Conservation (phyloP, 2,113 vertebrate species). For the Crotophaga sulcirostris region DNA sequence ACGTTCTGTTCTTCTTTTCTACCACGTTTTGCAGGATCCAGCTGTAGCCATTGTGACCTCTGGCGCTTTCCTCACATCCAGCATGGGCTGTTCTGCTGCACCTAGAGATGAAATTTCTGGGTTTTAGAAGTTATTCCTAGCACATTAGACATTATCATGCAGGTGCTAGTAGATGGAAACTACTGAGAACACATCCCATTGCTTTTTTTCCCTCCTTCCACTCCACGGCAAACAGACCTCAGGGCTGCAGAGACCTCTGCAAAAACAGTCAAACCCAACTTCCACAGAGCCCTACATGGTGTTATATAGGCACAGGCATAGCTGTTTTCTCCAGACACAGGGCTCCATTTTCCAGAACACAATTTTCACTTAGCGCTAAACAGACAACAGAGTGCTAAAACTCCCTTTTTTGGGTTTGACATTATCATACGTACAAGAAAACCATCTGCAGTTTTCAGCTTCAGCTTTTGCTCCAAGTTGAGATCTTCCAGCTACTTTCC, state of each 20-base stretch:
- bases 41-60: background rate
- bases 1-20: background rate
- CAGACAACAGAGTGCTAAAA: slow-evolving; percentile 51
- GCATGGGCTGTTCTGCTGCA: background rate
- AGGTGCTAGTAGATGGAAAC: background rate
- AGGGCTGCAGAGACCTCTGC: background rate
- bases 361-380: slow-evolving; percentile 37
- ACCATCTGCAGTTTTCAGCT: slow-evolving; percentile 59
- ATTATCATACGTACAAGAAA: slow-evolving; percentile 47
- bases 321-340: background rate
- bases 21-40: background rate
- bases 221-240: background rate
- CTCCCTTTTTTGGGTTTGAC: slow-evolving; percentile 60
- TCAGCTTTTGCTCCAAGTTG: slow-evolving; percentile 41
- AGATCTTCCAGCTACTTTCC: slow-evolving; percentile 32
- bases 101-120: background rate
- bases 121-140: background rate
- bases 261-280: background rate
- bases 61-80: background rate
- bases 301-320: background rate
- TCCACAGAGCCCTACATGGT: background rate
- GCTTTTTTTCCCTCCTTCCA: background rate
- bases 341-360: slow-evolving; percentile 31
- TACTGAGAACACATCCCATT: background rate
- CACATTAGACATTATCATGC: background rate